Conservation (phyloP, 2,888 invertebrate genomes). For the Lasioglossum oenotherae region DNA sequence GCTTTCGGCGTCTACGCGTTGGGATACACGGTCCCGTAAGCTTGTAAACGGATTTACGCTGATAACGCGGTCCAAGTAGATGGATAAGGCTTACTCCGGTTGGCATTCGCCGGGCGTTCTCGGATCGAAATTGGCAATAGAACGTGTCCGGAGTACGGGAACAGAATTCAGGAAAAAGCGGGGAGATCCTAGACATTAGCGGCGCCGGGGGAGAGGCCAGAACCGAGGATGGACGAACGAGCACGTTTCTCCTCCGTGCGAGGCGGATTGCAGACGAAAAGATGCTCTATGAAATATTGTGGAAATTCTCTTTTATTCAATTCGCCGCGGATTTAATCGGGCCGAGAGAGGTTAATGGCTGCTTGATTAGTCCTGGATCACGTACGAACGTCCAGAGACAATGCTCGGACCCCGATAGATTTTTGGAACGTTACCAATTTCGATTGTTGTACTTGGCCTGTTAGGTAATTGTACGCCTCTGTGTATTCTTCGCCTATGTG, state of each 20-base stretch:
- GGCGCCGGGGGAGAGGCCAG: conserved; percentile 20
- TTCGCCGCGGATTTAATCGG: conserved; percentile 25
- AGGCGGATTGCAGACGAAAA: background rate
- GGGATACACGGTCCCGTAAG: conserved; percentile 45
- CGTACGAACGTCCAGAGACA: background rate
- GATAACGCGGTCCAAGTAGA: conserved; percentile 63
- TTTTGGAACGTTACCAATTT: conserved; percentile 9
- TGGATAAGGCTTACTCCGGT: conserved; percentile 63
- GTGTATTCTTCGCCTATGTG: background rate
- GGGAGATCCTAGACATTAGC: conserved; percentile 65
- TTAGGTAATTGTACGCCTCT: background rate
- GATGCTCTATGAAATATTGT: conserved; percentile 45
- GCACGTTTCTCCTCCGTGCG: conserved; percentile 19
- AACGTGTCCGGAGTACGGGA: conserved; percentile 73
- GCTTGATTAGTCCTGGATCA: conserved; percentile 19
- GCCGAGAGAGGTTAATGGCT: background rate
- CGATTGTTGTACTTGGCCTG: background rate
- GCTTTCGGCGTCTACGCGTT: conserved; percentile 25
- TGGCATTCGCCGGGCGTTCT: conserved; percentile 69
- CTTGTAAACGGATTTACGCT: conserved; percentile 72
- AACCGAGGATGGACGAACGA: conserved; percentile 53
- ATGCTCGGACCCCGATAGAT: background rate
- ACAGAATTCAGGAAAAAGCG: conserved; percentile 62
- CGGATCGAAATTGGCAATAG: conserved; percentile 75
- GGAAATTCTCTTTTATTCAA: conserved; percentile 49